These are phyloP conservation scores for Pteronotus mesoamericanus DNA, from an alignment of 2,797 vertebrate species.

Conservation along the genomic window DNA sequence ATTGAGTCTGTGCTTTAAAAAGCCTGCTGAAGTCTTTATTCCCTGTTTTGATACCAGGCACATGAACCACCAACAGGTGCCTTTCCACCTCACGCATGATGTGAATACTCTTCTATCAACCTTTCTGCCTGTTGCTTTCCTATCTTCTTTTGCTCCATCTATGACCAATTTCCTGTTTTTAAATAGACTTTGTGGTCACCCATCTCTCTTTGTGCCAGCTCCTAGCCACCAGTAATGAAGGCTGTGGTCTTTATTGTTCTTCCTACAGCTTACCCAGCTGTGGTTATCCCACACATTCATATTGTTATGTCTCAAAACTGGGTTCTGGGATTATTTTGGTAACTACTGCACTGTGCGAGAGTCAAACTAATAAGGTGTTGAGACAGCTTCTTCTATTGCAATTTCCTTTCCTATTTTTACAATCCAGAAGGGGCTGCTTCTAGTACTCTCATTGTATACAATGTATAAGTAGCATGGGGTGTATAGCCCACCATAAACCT, in stretches of 20 bases:
- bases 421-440: neutral
- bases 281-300: neutral
- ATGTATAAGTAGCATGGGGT: neutral
- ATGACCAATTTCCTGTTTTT: neutral
- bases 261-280: neutral
- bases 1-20: neutral
- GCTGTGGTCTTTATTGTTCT: neutral
- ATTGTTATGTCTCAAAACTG: neutral
- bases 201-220: neutral
- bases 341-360: constrained; percentile 9
- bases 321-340: constrained; percentile 36
- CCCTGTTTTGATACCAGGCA: neutral
- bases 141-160: neutral
- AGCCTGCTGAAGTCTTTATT: neutral
- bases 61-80: neutral
- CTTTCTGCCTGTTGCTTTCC: neutral
- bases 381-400: neutral
- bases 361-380: constrained; percentile 21
- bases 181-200: neutral
- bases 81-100: neutral
- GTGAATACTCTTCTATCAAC: neutral
- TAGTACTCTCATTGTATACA: neutral
- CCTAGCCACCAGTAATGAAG: neutral
- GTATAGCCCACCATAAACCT: neutral
- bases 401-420: neutral